phyloP scores from a whole-genome alignment of 2,113 vertebrate species.

The Pipra filicauda region DNA sequence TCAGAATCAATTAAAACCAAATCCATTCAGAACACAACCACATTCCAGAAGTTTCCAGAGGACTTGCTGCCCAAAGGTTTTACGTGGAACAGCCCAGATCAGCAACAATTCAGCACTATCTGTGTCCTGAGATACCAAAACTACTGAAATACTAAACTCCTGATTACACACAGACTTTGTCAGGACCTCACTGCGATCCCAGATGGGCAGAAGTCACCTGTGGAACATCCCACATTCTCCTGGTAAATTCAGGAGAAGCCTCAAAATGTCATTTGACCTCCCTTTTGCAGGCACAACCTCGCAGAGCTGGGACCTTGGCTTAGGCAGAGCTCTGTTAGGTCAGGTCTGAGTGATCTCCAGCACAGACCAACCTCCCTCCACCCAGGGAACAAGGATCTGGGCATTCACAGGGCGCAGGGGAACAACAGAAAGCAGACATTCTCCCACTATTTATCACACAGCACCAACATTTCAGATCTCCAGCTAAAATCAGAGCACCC shows the following conservation, averaged over 20 bases:
- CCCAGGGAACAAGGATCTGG: accelerated
- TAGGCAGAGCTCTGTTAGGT: not conserved
- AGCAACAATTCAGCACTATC: accelerated
- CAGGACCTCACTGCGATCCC: not conserved
- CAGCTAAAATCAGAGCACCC: not conserved
- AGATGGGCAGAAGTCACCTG: not conserved
- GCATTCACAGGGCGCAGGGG: not conserved
- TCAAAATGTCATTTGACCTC: not conserved
- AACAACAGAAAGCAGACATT: not conserved
- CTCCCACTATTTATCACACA: not conserved
- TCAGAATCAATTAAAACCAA: not conserved
- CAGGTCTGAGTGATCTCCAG: not conserved
- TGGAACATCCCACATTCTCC: not conserved
- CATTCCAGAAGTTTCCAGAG: not conserved
- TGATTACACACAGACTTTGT: accelerated
- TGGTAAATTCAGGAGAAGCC: not conserved
- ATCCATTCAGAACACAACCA: not conserved
- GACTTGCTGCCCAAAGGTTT: not conserved
- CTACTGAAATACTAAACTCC: not conserved
- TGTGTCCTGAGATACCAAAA: not conserved
- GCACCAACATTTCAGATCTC: not conserved
- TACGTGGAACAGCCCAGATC: not conserved
- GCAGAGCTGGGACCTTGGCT: not conserved
- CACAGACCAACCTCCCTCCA: not conserved
- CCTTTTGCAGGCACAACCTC: accelerated